Conservation (phyloP, 1,140 invertebrate genomes). For the Drosophila sucinea region DNA sequence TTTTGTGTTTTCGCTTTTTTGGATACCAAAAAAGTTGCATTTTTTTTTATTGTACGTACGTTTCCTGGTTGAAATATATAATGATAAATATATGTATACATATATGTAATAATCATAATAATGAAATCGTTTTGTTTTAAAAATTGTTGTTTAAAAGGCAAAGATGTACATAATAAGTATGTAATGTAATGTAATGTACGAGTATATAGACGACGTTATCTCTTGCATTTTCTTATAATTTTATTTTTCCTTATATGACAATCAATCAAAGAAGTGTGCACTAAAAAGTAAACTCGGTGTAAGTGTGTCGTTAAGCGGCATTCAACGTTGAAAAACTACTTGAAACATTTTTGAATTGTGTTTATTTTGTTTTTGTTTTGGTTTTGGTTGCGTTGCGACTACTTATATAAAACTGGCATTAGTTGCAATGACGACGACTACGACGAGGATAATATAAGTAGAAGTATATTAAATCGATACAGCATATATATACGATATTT, state of each 20-base stretch:
- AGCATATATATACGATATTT: constrained; percentile 7
- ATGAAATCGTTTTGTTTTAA: constrained; percentile 66
- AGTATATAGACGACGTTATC: constrained; percentile 1
- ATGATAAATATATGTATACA: constrained; percentile 40
- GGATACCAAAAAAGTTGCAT: constrained; percentile 75
- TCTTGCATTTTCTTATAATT: not conserved
- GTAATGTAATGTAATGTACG: constrained; percentile 37
- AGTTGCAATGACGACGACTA: constrained; percentile 8
- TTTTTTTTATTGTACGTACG: constrained; percentile 62
- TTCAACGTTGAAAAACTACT: constrained; percentile 5
- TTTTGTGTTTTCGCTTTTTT: constrained; percentile 66
- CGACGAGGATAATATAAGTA: constrained; percentile 8
- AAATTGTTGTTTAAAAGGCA: constrained; percentile 67
- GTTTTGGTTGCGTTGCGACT: constrained; percentile 12
- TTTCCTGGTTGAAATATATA: constrained; percentile 43
- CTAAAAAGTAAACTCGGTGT: constrained; percentile 56
- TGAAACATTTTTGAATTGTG: constrained; percentile 26
- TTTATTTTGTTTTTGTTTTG: not conserved
- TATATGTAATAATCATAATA: constrained; percentile 51
- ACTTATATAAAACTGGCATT: constrained; percentile 13
- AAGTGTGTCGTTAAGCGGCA: constrained; percentile 9
- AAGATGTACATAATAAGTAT: constrained; percentile 69
- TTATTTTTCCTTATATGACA: constrained; percentile 35
- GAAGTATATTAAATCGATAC: not conserved
- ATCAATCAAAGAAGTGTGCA: constrained; percentile 52